These are phyloP conservation scores for Coregonus sp. DNA, from an alignment of 2,797 vertebrate genomes.

Conservation along the genomic window DNA sequence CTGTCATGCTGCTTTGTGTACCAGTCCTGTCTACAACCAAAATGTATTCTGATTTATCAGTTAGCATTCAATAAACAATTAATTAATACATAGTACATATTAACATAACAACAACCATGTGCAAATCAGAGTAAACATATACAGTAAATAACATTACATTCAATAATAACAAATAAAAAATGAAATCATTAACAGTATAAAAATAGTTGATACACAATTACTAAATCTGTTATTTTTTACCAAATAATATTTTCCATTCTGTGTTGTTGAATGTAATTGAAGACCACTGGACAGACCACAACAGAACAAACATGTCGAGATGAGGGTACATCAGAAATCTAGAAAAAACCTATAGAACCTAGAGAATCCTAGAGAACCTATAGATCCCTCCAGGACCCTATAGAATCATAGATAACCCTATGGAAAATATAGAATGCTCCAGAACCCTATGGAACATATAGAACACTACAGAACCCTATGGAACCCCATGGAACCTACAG, in stretches of 20 bases:
- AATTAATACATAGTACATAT: slow-evolving; percentile 13
- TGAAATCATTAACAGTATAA: slow-evolving; percentile 64
- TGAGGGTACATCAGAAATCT: background rate
- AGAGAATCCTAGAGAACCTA: background rate
- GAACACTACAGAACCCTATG: background rate
- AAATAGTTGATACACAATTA: slow-evolving; percentile 75
- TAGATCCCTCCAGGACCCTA: background rate
- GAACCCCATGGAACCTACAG: background rate
- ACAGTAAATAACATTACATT: slow-evolving; percentile 5
- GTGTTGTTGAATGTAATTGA: slow-evolving; percentile 5
- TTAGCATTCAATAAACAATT: slow-evolving; percentile 28
- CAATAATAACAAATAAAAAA: slow-evolving; percentile 42
- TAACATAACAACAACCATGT: slow-evolving; percentile 32
- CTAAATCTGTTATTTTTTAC: slow-evolving; percentile 26
- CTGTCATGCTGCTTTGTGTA: background rate
- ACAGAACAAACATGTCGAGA: background rate
- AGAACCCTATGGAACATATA: background rate
- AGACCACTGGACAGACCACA: background rate
- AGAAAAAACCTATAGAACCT: background rate
- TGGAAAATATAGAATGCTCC: background rate
- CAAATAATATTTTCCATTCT: slow-evolving; percentile 5
- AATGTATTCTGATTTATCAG: slow-evolving; percentile 10
- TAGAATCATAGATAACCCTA: background rate
- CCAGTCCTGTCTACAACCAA: background rate
- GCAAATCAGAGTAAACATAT: slow-evolving; percentile 46